phyloP scores from a whole-genome alignment of 2,797 vertebrate species.

The Babyrousa celebensis region DNA sequence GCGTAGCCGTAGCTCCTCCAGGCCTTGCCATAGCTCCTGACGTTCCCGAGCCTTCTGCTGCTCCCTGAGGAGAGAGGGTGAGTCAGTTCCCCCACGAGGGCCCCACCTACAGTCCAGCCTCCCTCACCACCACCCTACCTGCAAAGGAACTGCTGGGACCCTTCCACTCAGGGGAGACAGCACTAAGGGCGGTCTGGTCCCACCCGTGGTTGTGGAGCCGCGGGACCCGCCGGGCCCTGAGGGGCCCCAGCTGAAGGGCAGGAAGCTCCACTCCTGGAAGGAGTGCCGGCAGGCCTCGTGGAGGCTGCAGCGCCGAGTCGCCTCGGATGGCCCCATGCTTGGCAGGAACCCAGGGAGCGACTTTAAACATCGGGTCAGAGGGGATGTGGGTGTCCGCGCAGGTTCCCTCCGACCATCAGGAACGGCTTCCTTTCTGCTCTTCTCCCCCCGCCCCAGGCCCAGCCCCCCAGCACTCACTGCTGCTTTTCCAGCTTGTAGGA shows the following conservation, averaged over 20 bases:
- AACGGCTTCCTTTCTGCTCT: neutral
- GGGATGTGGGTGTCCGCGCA: neutral
- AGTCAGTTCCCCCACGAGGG: conserved; percentile 25
- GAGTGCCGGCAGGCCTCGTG: neutral
- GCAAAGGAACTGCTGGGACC: neutral
- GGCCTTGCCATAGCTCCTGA: conserved; percentile 94
- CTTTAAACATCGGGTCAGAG: neutral
- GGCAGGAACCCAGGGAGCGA: neutral
- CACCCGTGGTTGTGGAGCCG: neutral
- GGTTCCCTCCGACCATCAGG: conserved; percentile 47
- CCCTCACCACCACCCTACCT: neutral
- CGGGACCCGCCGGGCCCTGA: neutral
- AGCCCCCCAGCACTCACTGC: conserved; percentile 92
- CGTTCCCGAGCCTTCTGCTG: conserved; percentile 95
- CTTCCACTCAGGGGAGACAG: neutral
- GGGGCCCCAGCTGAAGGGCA: neutral
- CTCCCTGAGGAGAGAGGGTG: conserved; percentile 91
- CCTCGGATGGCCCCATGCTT: neutral
- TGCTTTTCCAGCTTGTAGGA: conserved; percentile 98
- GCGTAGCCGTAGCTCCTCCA: conserved; percentile 95
- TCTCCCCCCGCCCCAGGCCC: neutral
- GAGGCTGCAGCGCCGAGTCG: neutral
- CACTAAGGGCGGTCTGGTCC: neutral
- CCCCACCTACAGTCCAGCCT: neutral
- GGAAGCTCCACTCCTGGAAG: neutral